A percentile compares a stretch with the other conserved stretches of the same genome.
phyloP scores from a whole-genome alignment of 2,113 vertebrate species.

The Bostrychus sinensis region DNA sequence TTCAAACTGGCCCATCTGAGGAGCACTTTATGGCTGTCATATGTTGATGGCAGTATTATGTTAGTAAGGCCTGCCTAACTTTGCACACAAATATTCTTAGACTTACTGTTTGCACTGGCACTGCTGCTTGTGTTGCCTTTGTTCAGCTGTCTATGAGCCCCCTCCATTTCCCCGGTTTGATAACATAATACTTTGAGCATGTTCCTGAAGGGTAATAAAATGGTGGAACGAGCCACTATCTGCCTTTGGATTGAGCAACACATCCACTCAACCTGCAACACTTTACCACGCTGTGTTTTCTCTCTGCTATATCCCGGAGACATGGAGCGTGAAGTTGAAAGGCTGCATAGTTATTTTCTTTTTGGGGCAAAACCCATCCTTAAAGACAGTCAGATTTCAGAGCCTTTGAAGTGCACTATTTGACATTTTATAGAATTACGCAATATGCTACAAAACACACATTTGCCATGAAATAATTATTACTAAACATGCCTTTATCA shows the following conservation, averaged over 20 bases:
- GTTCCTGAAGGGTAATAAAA: conserved; percentile 68
- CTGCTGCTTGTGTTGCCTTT: conserved; percentile 74
- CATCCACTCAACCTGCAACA: conserved; percentile 45
- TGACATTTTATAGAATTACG: conserved; percentile 16
- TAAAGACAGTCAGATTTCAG: conserved; percentile 28
- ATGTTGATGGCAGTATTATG: conserved; percentile 59
- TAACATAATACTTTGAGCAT: conserved; percentile 71
- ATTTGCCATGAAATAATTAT: conserved; percentile 1
- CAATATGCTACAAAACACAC: conserved; percentile 4
- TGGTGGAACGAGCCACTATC: conserved; percentile 53
- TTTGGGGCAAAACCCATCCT: conserved; percentile 7
- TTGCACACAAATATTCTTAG: conserved; percentile 67
- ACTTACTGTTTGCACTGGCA: conserved; percentile 75
- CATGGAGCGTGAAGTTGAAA: conserved; percentile 36
- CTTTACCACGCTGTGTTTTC: conserved; percentile 40
- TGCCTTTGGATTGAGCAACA: conserved; percentile 61
- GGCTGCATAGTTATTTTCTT: conserved; percentile 35
- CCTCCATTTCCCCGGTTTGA: conserved; percentile 67
- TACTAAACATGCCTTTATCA: neutral
- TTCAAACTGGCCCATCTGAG: conserved; percentile 37
- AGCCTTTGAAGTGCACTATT: conserved; percentile 36
- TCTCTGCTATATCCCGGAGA: conserved; percentile 43
- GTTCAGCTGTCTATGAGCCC: conserved; percentile 66
- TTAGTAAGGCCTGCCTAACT: conserved; percentile 52
- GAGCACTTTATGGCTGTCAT: conserved; percentile 31